A percentile compares a stretch with the other conserved stretches of the same genome.
Evolutionary conservation across 2,797 vertebrate species (phyloP).

Genomic region (Sebastes reedi): DNA sequence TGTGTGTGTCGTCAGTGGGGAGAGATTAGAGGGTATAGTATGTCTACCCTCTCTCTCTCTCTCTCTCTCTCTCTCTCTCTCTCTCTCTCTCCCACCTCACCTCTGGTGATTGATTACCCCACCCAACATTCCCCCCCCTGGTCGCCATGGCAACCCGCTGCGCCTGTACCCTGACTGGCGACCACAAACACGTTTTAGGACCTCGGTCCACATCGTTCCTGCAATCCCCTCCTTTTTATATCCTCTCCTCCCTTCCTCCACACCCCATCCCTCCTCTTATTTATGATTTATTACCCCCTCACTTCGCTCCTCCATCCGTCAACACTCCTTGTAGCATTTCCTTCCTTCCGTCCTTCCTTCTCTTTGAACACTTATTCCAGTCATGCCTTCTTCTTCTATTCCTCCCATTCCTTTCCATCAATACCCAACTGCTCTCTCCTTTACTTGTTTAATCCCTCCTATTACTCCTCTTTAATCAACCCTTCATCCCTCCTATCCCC

Average conservation of each 20-base stretch:
- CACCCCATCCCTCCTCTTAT: neutral
- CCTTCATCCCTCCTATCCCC: neutral
- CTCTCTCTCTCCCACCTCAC: neutral
- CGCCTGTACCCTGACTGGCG: neutral
- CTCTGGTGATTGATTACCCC: constrained; percentile 28
- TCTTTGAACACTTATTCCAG: neutral
- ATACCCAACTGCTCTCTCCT: neutral
- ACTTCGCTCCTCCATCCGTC: neutral
- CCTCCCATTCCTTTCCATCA: neutral
- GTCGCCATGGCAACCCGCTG: constrained; percentile 37
- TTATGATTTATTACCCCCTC: neutral
- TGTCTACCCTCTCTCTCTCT: neutral
- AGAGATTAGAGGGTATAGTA: neutral
- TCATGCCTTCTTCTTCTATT: neutral
- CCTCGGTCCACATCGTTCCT: neutral
- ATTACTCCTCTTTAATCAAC: neutral
- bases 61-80: neutral
- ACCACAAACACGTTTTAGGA: neutral
- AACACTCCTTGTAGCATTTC: neutral
- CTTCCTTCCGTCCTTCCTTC: neutral
- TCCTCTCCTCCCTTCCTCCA: neutral
- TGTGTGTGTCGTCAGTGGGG: neutral
- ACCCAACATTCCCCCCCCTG: neutral
- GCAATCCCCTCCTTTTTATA: no score
- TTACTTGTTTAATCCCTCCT: neutral